phyloP scores from a whole-genome alignment of 2,113 vertebrate species.

The Pelobates fuscus region DNA sequence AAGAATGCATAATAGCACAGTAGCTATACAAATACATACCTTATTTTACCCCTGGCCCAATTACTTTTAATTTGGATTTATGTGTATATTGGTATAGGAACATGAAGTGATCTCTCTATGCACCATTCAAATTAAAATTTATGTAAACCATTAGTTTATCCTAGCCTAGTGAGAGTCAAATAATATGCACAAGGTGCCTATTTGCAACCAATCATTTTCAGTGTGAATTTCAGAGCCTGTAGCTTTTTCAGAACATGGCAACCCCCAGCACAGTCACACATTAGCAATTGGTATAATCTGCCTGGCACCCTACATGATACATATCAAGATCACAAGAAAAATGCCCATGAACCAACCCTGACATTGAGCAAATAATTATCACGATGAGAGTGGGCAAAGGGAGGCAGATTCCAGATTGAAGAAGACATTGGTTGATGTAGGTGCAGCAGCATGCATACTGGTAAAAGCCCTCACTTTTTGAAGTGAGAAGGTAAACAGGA shows the following conservation, averaged over 20 bases:
- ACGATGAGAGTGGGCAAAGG: not conserved
- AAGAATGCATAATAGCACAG: no score
- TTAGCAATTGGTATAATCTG: no score
- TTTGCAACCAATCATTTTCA: not conserved
- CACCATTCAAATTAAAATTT: no score
- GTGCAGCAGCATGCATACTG: not conserved
- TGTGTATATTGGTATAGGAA: no score
- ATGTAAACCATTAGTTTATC: no score
- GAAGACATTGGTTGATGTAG: not conserved
- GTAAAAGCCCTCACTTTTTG: not conserved
- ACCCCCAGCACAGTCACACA: slow-evolving; percentile 9
- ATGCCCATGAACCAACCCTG: not conserved
- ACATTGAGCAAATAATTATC: slow-evolving; percentile 17
- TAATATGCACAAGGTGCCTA: not conserved
- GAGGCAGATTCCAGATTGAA: no score
- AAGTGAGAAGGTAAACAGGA: slow-evolving; percentile 24
- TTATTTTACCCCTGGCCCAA: no score
- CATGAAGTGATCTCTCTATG: not conserved
- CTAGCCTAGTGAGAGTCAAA: not conserved
- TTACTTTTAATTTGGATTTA: no score
- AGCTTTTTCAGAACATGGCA: no score
- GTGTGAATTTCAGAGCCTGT: no score
- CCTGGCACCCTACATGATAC: not conserved
- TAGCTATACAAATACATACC: no score
- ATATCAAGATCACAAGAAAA: not conserved